Percentiles rank a stretch among this genome's conserved stretches.
phyloP scores from a whole-genome alignment of 2,888 invertebrate species.

The Drepanosiphum platanoidis region DNA sequence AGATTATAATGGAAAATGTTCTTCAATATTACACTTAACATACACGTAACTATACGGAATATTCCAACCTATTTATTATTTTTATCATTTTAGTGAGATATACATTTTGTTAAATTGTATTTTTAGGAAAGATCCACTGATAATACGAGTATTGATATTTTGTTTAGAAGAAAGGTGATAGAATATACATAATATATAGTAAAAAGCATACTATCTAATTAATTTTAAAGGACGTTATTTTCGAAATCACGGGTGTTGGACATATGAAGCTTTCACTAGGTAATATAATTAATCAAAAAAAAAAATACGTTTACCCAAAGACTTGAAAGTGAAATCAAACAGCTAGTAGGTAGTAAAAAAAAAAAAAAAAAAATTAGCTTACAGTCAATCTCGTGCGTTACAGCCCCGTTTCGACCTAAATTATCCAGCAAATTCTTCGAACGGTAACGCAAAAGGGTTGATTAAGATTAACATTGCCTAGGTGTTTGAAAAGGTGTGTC shows the following conservation, averaged over 20 bases:
- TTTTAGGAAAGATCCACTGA: background rate
- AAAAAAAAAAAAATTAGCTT: background rate
- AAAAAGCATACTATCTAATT: background rate
- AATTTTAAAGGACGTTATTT: background rate
- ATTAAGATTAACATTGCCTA: constrained; percentile 8
- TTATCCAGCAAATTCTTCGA: background rate
- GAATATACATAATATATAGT: background rate
- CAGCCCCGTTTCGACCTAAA: background rate
- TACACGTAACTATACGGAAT: too few species aligned
- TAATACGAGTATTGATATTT: background rate
- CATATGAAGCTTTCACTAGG: background rate
- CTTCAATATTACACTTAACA: background rate
- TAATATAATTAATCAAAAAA: background rate
- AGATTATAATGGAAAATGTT: background rate
- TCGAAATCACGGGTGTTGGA: background rate
- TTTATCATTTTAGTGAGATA: too few species aligned
- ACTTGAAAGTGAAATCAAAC: too few species aligned
- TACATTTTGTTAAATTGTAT: background rate
- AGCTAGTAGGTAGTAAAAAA: background rate
- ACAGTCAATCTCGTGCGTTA: background rate
- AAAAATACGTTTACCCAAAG: background rate
- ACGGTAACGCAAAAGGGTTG: constrained; percentile 31
- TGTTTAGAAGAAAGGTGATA: background rate
- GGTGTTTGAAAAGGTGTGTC: constrained; percentile 38
- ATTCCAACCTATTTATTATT: too few species aligned